These are phyloP conservation scores for Galerucella calmariensis DNA, from an alignment of 2,888 invertebrate species.

Conservation along the genomic window DNA sequence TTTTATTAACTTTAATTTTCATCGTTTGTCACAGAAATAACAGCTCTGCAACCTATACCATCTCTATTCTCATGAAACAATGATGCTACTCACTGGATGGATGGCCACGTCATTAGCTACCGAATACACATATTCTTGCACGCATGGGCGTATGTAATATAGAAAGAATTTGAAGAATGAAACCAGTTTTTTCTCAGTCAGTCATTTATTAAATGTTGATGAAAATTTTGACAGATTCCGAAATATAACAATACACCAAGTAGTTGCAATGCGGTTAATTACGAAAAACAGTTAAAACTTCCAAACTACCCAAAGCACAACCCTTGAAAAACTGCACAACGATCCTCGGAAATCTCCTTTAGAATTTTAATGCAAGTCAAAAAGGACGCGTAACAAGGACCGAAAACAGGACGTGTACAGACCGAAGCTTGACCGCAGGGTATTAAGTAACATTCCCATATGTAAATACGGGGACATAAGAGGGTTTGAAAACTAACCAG, in stretches of 20 bases:
- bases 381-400: slow-evolving; percentile 42
- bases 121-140: slow-evolving; percentile 36
- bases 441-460: slow-evolving; percentile 42
- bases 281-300: too few species aligned
- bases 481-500: slow-evolving; percentile 50
- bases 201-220: background rate
- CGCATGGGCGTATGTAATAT: slow-evolving; percentile 15
- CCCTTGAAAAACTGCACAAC: background rate
- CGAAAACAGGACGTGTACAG: slow-evolving; percentile 41
- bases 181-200: background rate
- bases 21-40: background rate
- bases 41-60: background rate
- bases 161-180: slow-evolving; percentile 3
- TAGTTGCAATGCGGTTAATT: too few species aligned
- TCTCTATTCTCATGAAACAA: slow-evolving; percentile 5
- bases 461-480: slow-evolving; percentile 45
- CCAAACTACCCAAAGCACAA: too few species aligned
- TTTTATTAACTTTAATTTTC: background rate
- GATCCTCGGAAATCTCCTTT: slow-evolving; percentile 40
- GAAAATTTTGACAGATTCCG: too few species aligned
- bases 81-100: slow-evolving; percentile 38
- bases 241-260: too few species aligned
- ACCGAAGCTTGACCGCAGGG: slow-evolving; percentile 42
- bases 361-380: slow-evolving; percentile 41
- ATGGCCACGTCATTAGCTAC: slow-evolving; percentile 57